A percentile compares a stretch with the other conserved stretches of the same genome.
These are phyloP conservation scores for Nycticryphes semicollaris DNA, from an alignment of 2,113 vertebrate species.

Conservation along the genomic window DNA sequence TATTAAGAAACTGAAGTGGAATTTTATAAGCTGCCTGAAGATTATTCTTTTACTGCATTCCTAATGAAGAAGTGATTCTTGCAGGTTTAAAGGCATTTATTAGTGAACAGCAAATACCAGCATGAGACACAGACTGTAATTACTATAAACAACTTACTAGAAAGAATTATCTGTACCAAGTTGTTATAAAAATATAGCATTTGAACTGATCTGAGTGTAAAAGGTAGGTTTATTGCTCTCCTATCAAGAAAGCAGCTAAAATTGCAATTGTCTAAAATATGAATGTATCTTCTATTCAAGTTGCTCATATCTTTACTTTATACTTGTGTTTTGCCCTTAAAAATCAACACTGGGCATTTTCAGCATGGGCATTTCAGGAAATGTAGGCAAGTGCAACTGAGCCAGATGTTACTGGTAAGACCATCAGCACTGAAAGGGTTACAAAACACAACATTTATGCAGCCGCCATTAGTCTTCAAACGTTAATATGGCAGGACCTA, in stretches of 20 bases:
- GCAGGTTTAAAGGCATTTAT: neutral
- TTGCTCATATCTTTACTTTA: neutral
- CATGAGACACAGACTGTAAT: neutral
- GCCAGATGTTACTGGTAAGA: constrained; percentile 12
- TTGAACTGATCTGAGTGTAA: neutral
- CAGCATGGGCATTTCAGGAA: neutral
- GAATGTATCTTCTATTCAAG: neutral
- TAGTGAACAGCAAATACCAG: neutral
- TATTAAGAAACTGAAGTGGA: neutral
- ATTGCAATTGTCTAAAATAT: neutral
- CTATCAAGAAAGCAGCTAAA: neutral
- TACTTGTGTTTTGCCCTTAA: neutral
- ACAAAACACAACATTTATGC: neutral
- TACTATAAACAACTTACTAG: neutral
- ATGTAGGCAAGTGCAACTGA: neutral
- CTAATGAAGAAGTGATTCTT: neutral
- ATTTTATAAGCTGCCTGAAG: neutral
- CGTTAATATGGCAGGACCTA: neutral
- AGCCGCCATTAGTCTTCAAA: neutral
- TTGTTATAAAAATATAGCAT: neutral
- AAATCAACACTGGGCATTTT: neutral
- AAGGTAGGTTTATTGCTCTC: neutral
- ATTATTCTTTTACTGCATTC: neutral
- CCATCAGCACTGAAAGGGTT: constrained; percentile 11
- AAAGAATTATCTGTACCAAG: neutral